Percentiles rank a stretch among this genome's conserved stretches.
Conservation (phyloP, 2,888 invertebrate genomes). For the Ceratothoa steindachneri region DNA sequence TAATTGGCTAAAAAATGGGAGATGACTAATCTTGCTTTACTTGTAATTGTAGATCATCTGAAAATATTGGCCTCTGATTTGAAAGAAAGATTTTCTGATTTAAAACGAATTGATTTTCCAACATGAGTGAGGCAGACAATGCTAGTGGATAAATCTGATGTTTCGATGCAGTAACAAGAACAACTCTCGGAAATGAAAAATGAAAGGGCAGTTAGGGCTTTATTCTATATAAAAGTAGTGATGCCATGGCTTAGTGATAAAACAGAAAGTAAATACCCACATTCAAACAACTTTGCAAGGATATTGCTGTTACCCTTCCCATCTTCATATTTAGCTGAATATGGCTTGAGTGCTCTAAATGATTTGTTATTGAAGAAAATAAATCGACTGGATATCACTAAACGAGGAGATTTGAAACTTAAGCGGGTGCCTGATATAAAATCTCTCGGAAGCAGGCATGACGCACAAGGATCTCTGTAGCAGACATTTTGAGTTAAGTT, state of each 20-base stretch:
- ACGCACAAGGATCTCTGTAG: background rate
- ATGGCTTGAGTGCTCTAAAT: constrained; percentile 27
- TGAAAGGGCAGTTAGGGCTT: constrained; percentile 21
- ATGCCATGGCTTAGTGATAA: constrained; percentile 21
- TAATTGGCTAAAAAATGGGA: constrained; percentile 11
- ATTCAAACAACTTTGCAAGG: constrained; percentile 23
- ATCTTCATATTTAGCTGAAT: constrained; percentile 29
- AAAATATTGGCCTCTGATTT: constrained; percentile 15
- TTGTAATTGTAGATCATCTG: constrained; percentile 14
- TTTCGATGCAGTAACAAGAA: constrained; percentile 16
- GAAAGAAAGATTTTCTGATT: constrained; percentile 3
- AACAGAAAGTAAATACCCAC: constrained; percentile 6
- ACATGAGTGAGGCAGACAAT: constrained; percentile 8
- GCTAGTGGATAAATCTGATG: constrained; percentile 10
- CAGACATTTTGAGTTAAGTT: background rate
- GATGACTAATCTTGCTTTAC: constrained; percentile 11
- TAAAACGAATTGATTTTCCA: constrained; percentile 14
- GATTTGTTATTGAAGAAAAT: constrained; percentile 21
- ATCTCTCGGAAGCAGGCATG: background rate
- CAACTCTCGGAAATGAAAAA: constrained; percentile 21
- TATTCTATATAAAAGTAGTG: constrained; percentile 19
- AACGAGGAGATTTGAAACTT: constrained; percentile 6
- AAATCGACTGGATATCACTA: constrained; percentile 24
- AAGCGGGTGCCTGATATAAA: background rate
- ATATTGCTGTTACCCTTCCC: constrained; percentile 23